Conservation (phyloP, 2,797 vertebrate genomes). For the Lophotriccus pileatus region DNA sequence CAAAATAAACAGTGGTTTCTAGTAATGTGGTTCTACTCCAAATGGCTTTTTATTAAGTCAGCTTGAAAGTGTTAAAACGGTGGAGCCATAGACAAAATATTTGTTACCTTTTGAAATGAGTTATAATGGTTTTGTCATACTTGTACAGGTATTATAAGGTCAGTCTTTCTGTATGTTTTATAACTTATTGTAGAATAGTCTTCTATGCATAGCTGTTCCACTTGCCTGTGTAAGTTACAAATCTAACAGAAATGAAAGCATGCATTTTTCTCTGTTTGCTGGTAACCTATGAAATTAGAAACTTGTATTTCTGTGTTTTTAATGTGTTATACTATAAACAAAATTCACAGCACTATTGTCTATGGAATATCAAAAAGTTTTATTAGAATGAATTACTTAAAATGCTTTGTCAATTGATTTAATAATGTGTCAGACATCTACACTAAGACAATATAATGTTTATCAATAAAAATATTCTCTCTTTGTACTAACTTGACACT, state of each 20-base stretch:
- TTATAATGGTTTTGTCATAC: constrained; percentile 47
- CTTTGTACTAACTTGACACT: constrained; percentile 40
- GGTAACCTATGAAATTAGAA: constrained; percentile 61
- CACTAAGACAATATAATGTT: constrained; percentile 54
- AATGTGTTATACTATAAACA: constrained; percentile 63
- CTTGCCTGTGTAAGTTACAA: constrained; percentile 46
- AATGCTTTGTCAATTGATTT: constrained; percentile 65
- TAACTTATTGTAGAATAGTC: constrained; percentile 36
- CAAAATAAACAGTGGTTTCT: constrained; percentile 10
- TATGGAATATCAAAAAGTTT: constrained; percentile 63
- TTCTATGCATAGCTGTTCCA: constrained; percentile 49
- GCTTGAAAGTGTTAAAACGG: constrained; percentile 20
- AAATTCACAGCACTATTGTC: constrained; percentile 52
- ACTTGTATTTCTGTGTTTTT: constrained; percentile 60
- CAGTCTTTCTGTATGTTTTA: constrained; percentile 60
- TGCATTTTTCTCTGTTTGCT: constrained; percentile 63
- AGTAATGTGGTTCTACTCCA: neutral
- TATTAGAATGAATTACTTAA: constrained; percentile 58
- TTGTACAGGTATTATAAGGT: constrained; percentile 56
- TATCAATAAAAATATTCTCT: constrained; percentile 50
- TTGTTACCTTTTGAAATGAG: constrained; percentile 54
- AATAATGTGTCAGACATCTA: constrained; percentile 46
- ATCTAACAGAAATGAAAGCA: constrained; percentile 55
- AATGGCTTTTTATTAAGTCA: neutral
- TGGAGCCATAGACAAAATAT: constrained; percentile 56